phyloP scores from a whole-genome alignment of 1,140 invertebrate species.

The Anoplolepis gracilipes region DNA sequence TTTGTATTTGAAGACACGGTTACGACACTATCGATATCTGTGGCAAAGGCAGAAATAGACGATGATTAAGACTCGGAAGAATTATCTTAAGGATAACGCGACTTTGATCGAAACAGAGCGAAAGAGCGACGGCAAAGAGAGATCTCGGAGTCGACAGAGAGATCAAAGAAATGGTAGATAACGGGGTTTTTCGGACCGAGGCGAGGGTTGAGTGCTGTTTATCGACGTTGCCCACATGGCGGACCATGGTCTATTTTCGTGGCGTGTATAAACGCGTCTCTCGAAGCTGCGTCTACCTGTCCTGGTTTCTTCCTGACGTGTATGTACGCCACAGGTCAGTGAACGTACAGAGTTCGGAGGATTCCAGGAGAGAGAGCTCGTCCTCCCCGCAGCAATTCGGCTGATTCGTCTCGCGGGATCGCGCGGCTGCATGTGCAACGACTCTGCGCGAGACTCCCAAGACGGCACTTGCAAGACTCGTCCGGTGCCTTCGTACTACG shows the following conservation, averaged over 20 bases:
- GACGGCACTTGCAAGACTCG: conserved; percentile 58
- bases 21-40: conserved; percentile 18
- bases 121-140: conserved; percentile 36
- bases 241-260: conserved; percentile 72
- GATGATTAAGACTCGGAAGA: not conserved
- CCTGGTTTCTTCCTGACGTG: conserved; percentile 45
- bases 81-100: conserved; percentile 17
- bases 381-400: conserved; percentile 41
- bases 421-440: conserved; percentile 58
- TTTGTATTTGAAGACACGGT: not conserved
- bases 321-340: not conserved
- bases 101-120: conserved; percentile 54
- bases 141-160: conserved; percentile 41
- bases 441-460: conserved; percentile 65
- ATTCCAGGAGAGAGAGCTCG: conserved; percentile 51
- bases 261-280: not conserved
- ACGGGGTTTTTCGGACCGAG: conserved; percentile 60
- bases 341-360: conserved; percentile 57
- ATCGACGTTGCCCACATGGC: conserved; percentile 77
- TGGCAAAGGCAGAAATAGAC: conserved; percentile 26
- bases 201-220: conserved; percentile 69
- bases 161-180: conserved; percentile 75
- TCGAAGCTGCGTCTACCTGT: conserved; percentile 68
- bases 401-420: conserved; percentile 57
- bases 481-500: conserved; percentile 27